Base-by-base conservation (phyloP, 2,888 invertebrate genomes). In the Nematopogon swammerdamellus region DNA sequence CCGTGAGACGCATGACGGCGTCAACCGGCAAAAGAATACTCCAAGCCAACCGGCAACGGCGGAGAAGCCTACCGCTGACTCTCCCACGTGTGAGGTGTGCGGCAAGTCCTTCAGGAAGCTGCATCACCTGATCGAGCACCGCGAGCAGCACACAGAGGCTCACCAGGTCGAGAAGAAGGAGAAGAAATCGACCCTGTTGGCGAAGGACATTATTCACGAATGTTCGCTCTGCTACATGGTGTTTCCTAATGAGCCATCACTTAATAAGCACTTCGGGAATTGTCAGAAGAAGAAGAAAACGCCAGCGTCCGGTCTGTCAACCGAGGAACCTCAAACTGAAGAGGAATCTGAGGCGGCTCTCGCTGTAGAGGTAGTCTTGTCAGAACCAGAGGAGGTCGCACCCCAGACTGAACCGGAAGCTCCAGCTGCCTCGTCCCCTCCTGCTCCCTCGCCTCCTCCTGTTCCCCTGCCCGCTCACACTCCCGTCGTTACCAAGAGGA, bases 161-260 rank as follows among this genome's bases (percentile, higher is more conserved):
- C 65, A 67, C 8, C 45, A 49, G 55, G 71, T 72, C 0, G 77
- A 77, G 54, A 77, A 75, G 56, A 77, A 74, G 57, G 74, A 72
- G 57, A 68, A 70, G 1, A 70, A 75, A 51, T 75, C 74, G 56
- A 63, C 70, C 1, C 56, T 77, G 20, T 75, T 76, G 2, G 72
- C 80, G 14, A 76, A 65, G 60, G 80, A 80, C 51, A 80, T 80
- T 47, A 80, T 80, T 57, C 80, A 80, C 47, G 80, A 80, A 59
- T 80, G 80, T 57, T 68, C 79, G 30, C 65, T 76, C 16, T 80
- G 80, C 56, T 80, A 80, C 54, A 80, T 80, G 80, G 80, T 80
- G 2, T 80, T 80, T 57, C 80, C 80, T 10, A 80, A 80, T 53
- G 80, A 79, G 50, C 77, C 79, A 59, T 79, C 80, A 1, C 57